A percentile compares a stretch with the other conserved stretches of the same genome.
phyloP scores from a whole-genome alignment of 2,113 vertebrate genomes.

The Ammodytes marinus region DNA sequence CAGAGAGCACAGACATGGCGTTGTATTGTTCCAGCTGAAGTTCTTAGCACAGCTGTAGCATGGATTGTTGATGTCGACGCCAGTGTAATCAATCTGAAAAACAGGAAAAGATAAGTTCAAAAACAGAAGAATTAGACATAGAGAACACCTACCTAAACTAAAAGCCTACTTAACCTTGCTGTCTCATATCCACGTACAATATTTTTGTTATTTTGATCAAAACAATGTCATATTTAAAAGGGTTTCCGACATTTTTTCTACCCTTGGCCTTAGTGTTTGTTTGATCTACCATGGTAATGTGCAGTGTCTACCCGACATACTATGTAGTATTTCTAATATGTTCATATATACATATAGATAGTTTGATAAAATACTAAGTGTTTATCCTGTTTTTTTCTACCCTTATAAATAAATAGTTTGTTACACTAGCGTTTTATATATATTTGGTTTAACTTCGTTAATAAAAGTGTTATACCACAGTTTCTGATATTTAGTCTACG shows the following conservation, averaged over 20 bases:
- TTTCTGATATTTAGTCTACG: neutral
- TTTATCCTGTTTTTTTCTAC: too few relatives aligned
- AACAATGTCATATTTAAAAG: neutral
- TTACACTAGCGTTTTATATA: too few relatives aligned
- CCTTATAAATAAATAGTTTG: too few relatives aligned
- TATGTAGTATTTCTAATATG: too few relatives aligned
- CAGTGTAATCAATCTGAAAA: conserved; percentile 95
- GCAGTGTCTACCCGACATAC: too few relatives aligned
- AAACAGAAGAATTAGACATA: neutral
- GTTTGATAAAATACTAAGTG: too few relatives aligned
- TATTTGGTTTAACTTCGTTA: too few relatives aligned
- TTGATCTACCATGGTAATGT: too few relatives aligned
- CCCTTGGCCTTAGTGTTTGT: neutral
- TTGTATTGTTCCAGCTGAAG: conserved; percentile 85
- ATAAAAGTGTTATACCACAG: too few relatives aligned
- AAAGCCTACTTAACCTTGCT: neutral
- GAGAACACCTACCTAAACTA: neutral
- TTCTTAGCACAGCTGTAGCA: conserved; percentile 91
- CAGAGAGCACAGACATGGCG: conserved; percentile 87
- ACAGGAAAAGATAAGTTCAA: accelerated
- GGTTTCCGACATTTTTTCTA: neutral
- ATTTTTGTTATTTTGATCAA: neutral
- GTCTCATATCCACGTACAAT: neutral
- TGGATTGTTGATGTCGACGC: conserved; percentile 86
- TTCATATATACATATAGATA: too few relatives aligned